A percentile compares a stretch with the other conserved stretches of the same genome.
phyloP scores from a whole-genome alignment of 2,888 invertebrate genomes.

The Eudasyphora cyanicolor region DNA sequence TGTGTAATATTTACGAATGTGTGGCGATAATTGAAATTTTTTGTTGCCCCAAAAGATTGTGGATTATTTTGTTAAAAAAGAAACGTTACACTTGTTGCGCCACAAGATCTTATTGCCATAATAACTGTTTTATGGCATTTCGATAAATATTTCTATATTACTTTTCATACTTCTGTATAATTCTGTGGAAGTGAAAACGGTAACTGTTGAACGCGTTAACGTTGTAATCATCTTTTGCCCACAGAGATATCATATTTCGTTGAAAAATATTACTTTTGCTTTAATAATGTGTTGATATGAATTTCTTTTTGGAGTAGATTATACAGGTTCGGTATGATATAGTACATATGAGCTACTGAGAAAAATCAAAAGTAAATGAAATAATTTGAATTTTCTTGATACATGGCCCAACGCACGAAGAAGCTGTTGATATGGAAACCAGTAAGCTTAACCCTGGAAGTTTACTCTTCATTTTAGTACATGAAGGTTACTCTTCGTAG shows the following conservation, averaged over 20 bases:
- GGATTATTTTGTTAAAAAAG: neutral
- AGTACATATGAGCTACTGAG: no score
- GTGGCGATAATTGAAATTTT: conserved; percentile 18
- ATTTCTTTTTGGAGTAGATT: no score
- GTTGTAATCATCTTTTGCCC: neutral
- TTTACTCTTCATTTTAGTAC: no score
- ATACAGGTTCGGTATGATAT: no score
- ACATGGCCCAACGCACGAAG: no score
- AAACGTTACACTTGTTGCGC: neutral
- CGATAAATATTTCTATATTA: neutral
- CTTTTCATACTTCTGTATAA: conserved; percentile 1
- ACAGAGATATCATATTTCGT: neutral
- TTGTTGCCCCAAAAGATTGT: neutral
- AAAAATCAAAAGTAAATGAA: no score
- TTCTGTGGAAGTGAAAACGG: neutral
- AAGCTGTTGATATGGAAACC: no score
- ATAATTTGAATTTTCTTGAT: no score
- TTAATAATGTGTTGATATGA: neutral
- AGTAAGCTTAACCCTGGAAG: no score
- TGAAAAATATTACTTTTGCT: neutral
- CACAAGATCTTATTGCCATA: neutral
- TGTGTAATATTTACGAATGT: neutral
- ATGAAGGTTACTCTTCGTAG: no score
- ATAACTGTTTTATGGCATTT: conserved; percentile 14
- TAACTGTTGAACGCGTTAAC: neutral